Evolutionary conservation across 2,888 invertebrate genomes (phyloP), one percentile per base, ranked within the genome.

Genomic region (Tipula unca): DNA sequence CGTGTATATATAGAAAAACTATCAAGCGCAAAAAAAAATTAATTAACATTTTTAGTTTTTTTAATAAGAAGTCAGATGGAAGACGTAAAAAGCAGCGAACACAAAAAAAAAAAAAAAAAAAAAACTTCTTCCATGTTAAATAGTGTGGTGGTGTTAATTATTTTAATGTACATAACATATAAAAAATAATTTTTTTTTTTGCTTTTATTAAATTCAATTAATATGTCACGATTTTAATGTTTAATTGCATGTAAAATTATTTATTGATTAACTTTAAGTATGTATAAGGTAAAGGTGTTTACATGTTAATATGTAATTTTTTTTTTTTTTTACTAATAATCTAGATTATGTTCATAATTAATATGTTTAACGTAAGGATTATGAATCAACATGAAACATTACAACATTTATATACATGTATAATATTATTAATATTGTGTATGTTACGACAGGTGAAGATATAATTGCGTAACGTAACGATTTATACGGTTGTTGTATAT

Each of bases 191-290:
- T n/a, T 39, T 39, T 39, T 39, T 39, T 48, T 48, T n/a, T n/a
- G n/a, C n/a, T n/a, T n/a, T 10, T 69, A 69, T 69, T 69, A 69
- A 69, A 69, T 69, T 69, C 69, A 69, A 69, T 69, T 69, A 69
- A 25, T 69, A 69, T 69, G 69, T 69, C 25, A 69, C 69, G 69
- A 69, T 69, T 69, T 69, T 69, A 10, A 69, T 69, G 69, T 69
- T 69, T 25, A 69, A 69, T 69, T 69, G 69, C 69, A 69, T 69
- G 69, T 69, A 69, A 69, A 69, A 69, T 10, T 3, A 25, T 69
- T 69, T 69, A 69, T 69, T 69, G 69, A 69, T 69, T 69, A 69
- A 69, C 69, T 69, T 69, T 69, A 69, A 69, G 69, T 69, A 25
- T 8, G 69, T 69, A 25, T 8, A 69, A 69, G 25, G 20, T 69